These are phyloP conservation scores for Agonopterix arenella DNA, from an alignment of 2,888 invertebrate species.

Conservation along the genomic window DNA sequence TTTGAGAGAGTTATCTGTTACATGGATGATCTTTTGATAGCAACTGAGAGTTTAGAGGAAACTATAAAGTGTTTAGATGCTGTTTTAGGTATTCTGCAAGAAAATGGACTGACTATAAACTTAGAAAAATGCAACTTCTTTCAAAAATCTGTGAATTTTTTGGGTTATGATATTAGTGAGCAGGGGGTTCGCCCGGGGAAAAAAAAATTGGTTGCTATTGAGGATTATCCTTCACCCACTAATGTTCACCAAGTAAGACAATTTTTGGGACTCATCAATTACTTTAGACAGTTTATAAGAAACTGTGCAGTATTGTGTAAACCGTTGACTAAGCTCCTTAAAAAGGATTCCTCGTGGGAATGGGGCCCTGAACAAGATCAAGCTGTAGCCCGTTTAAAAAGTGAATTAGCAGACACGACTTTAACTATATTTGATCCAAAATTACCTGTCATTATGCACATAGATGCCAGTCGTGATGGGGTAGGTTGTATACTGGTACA, in stretches of 20 bases:
- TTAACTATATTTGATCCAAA: constrained; percentile 10
- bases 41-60: constrained; percentile 10
- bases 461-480: constrained; percentile 12
- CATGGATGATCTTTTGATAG: constrained; percentile 28
- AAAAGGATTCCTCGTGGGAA: constrained; percentile 19
- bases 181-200: too few species aligned
- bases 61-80: constrained; percentile 6
- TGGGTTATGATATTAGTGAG: constrained; percentile 9
- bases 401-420: not conserved
- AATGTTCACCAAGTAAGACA: constrained; percentile 21
- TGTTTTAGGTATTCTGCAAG: constrained; percentile 8
- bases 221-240: constrained; percentile 8
- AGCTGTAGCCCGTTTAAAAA: not conserved
- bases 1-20: constrained; percentile 13
- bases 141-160: constrained; percentile 2
- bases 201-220: constrained; percentile 8
- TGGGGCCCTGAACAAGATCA: constrained; percentile 18
- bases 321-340: constrained; percentile 17
- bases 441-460: constrained; percentile 3
- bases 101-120: constrained; percentile 12
- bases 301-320: constrained; percentile 19
- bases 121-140: constrained; percentile 8
- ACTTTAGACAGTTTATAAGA: constrained; percentile 17
- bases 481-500: constrained; percentile 9
- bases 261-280: constrained; percentile 23